phyloP scores from a whole-genome alignment of 1,140 invertebrate species.

The Achatina immaculata region DNA sequence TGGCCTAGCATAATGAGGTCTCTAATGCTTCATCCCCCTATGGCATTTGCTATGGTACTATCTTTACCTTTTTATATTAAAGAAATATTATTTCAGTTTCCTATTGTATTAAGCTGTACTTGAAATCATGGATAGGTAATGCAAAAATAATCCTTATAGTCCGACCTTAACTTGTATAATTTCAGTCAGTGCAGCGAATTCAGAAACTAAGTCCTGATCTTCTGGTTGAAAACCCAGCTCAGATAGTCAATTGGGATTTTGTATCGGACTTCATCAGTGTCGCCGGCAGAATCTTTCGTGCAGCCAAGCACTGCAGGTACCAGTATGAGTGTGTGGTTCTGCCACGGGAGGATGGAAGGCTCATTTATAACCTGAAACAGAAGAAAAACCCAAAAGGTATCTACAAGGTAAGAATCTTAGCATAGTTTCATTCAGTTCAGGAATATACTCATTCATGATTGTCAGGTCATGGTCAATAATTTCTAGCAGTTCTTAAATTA shows the following conservation, averaged over 20 bases:
- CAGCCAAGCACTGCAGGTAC: conserved; percentile 88
- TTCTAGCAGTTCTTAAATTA: too few species aligned
- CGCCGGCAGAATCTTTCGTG: conserved; percentile 81
- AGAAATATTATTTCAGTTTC: too few species aligned
- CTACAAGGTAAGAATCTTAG: conserved; percentile 75
- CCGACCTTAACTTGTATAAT: conserved; percentile 30
- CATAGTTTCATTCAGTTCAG: too few species aligned
- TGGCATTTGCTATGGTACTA: too few species aligned
- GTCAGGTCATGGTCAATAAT: too few species aligned
- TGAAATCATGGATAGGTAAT: too few species aligned
- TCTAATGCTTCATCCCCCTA: too few species aligned
- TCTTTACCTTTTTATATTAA: too few species aligned
- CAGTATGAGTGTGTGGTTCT: conserved; percentile 84
- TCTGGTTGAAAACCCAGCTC: conserved; percentile 82
- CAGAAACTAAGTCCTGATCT: conserved; percentile 87
- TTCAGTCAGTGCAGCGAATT: conserved; percentile 84
- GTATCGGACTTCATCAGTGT: conserved; percentile 90
- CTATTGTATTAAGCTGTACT: too few species aligned
- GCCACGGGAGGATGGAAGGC: conserved; percentile 88
- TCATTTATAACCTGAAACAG: conserved; percentile 82
- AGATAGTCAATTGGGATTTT: conserved; percentile 94
- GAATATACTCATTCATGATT: too few species aligned
- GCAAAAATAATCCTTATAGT: too few species aligned
- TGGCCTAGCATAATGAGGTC: too few species aligned
- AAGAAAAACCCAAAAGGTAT: conserved; percentile 83